phyloP scores from a whole-genome alignment of 2,888 invertebrate genomes.

The Ichneumoninae sp. region DNA sequence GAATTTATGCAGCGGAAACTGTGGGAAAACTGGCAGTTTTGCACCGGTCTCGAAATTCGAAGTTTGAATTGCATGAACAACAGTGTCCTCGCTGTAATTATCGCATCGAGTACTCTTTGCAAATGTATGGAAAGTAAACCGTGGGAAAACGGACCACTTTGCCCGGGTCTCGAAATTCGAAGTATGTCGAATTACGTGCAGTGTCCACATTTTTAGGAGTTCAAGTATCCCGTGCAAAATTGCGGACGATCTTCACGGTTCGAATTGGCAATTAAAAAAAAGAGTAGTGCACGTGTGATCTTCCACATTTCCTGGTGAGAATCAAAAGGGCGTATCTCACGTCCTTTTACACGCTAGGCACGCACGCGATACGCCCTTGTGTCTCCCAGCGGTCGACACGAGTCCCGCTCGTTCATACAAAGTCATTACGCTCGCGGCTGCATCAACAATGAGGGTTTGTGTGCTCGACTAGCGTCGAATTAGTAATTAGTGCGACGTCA shows the following conservation, averaged over 20 bases:
- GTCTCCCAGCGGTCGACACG: not conserved
- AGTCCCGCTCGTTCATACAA: not conserved
- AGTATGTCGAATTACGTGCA: not conserved
- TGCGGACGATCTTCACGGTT: not conserved
- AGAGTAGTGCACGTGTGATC: not conserved
- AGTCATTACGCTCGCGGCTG: not conserved
- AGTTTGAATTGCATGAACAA: not conserved
- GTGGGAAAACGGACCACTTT: too few species aligned
- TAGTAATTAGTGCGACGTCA: constrained; percentile 14
- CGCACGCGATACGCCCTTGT: not conserved
- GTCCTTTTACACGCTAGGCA: not conserved
- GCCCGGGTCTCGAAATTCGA: not conserved
- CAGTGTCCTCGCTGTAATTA: not conserved
- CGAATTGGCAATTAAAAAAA: not conserved
- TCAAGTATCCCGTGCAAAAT: not conserved
- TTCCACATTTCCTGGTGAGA: not conserved
- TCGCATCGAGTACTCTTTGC: not conserved
- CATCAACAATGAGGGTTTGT: not conserved
- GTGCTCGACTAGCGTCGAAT: not conserved
- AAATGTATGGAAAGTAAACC: not conserved
- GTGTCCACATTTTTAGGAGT: not conserved
- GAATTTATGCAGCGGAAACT: not conserved
- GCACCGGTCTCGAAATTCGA: not conserved
- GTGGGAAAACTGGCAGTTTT: too few species aligned
- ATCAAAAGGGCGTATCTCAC: not conserved